Percentiles rank a stretch among this genome's conserved stretches.
phyloP scores from a whole-genome alignment of 2,797 vertebrate species.

The Neosalanx taihuensis region DNA sequence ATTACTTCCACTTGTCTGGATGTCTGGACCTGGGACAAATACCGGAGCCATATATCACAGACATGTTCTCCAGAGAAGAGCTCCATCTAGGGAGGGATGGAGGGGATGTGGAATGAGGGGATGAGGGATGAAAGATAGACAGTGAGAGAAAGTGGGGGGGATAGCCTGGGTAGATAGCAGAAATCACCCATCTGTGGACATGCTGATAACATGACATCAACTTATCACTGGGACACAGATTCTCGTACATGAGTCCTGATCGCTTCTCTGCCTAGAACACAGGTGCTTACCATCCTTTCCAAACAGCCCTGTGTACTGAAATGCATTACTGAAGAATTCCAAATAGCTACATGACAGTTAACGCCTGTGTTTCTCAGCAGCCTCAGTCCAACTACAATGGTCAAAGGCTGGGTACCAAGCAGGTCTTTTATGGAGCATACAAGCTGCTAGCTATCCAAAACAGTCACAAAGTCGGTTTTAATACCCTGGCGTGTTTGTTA shows the following conservation, averaged over 20 bases:
- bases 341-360: constrained; percentile 60
- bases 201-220: constrained; percentile 30
- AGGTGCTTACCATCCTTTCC: constrained; percentile 62
- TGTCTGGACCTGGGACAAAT: not conserved
- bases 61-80: constrained; percentile 10
- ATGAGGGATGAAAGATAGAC: constrained; percentile 36
- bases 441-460: constrained; percentile 59
- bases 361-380: constrained; percentile 59
- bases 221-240: constrained; percentile 44
- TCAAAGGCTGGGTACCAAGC: constrained; percentile 58
- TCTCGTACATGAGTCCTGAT: constrained; percentile 37
- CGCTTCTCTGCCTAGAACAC: constrained; percentile 48
- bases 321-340: constrained; percentile 34
- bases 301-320: constrained; percentile 59
- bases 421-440: constrained; percentile 66
- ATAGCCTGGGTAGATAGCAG: constrained; percentile 49
- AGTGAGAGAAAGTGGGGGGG: not conserved
- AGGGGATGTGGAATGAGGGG: constrained; percentile 5
- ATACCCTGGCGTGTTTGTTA: constrained; percentile 51
- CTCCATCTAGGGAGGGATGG: constrained; percentile 33
- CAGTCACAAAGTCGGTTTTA: constrained; percentile 64
- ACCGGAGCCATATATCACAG: not conserved
- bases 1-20: constrained; percentile 2
- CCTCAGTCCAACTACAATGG: constrained; percentile 63
- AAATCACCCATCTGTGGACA: constrained; percentile 37